phyloP scores from a whole-genome alignment of 2,797 vertebrate species.

The Acipenser transmontanus region DNA sequence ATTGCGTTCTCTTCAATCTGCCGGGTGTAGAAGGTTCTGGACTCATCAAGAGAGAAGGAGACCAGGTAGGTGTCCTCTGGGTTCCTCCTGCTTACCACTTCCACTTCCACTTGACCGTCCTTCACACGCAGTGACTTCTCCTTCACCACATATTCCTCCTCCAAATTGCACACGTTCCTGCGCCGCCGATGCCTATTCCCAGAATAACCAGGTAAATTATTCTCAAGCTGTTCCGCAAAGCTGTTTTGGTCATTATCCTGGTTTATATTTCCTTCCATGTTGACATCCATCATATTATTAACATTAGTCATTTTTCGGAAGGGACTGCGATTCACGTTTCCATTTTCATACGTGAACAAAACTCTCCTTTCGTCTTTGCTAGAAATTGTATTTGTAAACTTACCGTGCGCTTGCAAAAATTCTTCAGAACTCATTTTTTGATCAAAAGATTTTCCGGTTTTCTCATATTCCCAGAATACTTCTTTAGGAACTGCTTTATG shows the following conservation, averaged over 20 bases:
- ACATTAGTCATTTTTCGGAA: conserved; percentile 1
- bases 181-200: neutral
- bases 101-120: conserved; percentile 13
- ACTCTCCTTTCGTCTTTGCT: conserved; percentile 2
- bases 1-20: conserved; percentile 16
- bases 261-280: conserved; percentile 1
- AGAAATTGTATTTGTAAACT: neutral
- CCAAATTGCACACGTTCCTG: conserved; percentile 1
- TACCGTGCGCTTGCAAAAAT: neutral
- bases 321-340: neutral
- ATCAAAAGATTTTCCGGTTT: neutral
- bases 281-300: neutral
- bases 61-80: conserved; percentile 15
- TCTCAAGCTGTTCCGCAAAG: neutral
- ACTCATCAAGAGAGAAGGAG: conserved; percentile 13
- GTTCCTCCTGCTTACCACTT: conserved; percentile 9
- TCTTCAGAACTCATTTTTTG: neutral
- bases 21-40: conserved; percentile 11
- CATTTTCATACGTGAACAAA: neutral
- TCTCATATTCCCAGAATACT: neutral
- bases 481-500: neutral
- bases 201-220: neutral
- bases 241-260: neutral
- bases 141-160: conserved; percentile 16
- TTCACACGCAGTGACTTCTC: conserved; percentile 8